Conservation (phyloP, 2,888 invertebrate species). For the Tetramorium bicarinatum region DNA sequence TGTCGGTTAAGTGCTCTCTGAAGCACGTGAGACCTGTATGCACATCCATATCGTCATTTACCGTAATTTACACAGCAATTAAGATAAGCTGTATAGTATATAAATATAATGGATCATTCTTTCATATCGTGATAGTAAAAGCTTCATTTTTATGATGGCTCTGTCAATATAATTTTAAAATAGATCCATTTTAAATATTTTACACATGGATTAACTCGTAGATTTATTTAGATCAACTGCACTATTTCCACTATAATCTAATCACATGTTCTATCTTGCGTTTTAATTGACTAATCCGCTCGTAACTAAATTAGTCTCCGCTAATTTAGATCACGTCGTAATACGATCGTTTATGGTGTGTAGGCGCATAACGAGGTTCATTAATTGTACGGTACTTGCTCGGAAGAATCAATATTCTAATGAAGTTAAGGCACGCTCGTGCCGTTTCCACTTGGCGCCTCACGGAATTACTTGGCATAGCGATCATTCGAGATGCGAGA, state of each 20-base stretch:
- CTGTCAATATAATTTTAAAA: not conserved
- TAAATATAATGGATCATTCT: not conserved
- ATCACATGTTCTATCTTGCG: not conserved
- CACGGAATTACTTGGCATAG: slow-evolving; percentile 43
- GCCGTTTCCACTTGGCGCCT: slow-evolving; percentile 46
- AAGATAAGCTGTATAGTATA: not conserved
- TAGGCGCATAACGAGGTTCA: not conserved
- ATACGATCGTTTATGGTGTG: slow-evolving; percentile 10
- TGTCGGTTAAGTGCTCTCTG: slow-evolving; percentile 4
- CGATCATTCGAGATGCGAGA: slow-evolving; percentile 62
- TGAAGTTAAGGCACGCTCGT: slow-evolving; percentile 34
- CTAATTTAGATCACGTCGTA: not conserved
- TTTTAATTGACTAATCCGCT: not conserved
- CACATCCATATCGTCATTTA: not conserved
- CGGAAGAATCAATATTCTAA: slow-evolving; percentile 49
- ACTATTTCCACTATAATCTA: not conserved
- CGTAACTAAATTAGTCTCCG: not conserved
- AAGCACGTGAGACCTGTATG: slow-evolving; percentile 10
- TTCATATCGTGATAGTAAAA: not conserved
- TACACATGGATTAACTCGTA: not conserved
- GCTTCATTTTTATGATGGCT: not conserved
- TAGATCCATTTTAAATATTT: not conserved
- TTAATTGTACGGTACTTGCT: slow-evolving; percentile 42
- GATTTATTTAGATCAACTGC: not conserved
- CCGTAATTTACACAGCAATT: not conserved